Conservation (phyloP, 1,140 invertebrate genomes). For the Drosophila kurseongensis region DNA sequence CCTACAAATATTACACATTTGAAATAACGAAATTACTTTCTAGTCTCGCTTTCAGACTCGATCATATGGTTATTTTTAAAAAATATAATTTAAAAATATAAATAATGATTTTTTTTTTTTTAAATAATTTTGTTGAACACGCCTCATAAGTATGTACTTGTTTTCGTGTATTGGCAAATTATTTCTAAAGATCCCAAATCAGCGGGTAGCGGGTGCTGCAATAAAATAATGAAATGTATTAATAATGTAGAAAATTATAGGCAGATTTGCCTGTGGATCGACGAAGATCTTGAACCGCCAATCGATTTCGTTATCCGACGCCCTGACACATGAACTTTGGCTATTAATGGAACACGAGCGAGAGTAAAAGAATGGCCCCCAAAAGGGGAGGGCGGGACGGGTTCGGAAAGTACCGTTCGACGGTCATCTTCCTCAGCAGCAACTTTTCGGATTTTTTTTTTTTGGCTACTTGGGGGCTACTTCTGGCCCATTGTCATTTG, state of each 20-base stretch:
- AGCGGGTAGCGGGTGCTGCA: no score
- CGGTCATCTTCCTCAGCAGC: slow-evolving; percentile 12
- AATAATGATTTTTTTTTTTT: no score
- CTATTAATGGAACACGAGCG: slow-evolving; percentile 43
- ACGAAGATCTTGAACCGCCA: slow-evolving; percentile 26
- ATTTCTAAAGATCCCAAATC: no score
- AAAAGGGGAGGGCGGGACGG: slow-evolving; percentile 1
- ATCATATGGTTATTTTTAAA: no score
- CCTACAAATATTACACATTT: no score
- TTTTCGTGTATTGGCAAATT: no score
- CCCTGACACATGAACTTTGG: slow-evolving; percentile 70
- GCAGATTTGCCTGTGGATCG: slow-evolving; percentile 7
- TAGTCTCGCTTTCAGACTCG: no score
- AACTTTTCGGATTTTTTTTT: slow-evolving; percentile 12
- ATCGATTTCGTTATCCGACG: slow-evolving; percentile 62
- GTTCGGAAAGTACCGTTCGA: slow-evolving; percentile 63
- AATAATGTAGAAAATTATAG: not conserved
- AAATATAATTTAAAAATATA: no score
- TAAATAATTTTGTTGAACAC: no score
- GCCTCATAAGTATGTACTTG: no score
- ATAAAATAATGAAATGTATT: not conserved
- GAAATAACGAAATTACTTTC: no score
- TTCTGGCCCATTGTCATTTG: slow-evolving; percentile 51
- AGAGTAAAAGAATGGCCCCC: slow-evolving; percentile 24
- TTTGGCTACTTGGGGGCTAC: slow-evolving; percentile 37